Conservation (phyloP, 2,888 invertebrate genomes). For the Arrhopalites spinosus region DNA sequence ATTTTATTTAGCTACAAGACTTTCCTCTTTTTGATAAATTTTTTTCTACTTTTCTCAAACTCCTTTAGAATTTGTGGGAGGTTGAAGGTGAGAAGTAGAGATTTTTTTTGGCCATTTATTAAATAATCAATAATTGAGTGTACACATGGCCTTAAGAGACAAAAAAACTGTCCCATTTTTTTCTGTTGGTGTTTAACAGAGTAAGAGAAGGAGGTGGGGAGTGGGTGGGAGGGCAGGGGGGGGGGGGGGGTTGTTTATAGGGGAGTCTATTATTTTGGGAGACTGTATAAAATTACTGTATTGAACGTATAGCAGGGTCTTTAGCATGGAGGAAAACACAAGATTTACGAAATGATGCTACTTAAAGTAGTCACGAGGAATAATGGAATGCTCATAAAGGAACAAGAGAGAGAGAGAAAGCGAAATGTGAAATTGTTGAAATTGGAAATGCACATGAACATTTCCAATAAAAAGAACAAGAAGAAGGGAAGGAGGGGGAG, state of each 20-base stretch:
- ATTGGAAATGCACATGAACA: conserved; percentile 27
- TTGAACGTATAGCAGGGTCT: too few species aligned
- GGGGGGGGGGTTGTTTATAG: neutral
- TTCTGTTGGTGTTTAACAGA: neutral
- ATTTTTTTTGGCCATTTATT: too few species aligned
- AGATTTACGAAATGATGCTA: conserved; percentile 36
- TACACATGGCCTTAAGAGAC: too few species aligned
- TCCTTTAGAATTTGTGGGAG: too few species aligned
- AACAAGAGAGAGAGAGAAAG: conserved; percentile 15
- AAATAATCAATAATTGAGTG: too few species aligned
- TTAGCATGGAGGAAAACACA: neutral
- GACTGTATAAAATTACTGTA: neutral
- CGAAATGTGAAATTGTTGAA: conserved; percentile 10
- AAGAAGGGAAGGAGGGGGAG: too few species aligned
- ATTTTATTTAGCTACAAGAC: neutral
- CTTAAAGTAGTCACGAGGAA: conserved; percentile 13
- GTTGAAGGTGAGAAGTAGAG: too few species aligned
- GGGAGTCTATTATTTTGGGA: neutral
- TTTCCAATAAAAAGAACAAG: neutral
- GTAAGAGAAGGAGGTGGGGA: neutral
- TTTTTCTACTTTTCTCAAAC: neutral
- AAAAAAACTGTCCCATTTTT: too few species aligned
- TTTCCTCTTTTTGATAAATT: neutral
- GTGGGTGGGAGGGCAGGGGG: neutral
- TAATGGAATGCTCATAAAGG: conserved; percentile 38